Evolutionary conservation across 2,888 invertebrate genomes (phyloP).

Genomic region (Tenthredo mesomela): DNA sequence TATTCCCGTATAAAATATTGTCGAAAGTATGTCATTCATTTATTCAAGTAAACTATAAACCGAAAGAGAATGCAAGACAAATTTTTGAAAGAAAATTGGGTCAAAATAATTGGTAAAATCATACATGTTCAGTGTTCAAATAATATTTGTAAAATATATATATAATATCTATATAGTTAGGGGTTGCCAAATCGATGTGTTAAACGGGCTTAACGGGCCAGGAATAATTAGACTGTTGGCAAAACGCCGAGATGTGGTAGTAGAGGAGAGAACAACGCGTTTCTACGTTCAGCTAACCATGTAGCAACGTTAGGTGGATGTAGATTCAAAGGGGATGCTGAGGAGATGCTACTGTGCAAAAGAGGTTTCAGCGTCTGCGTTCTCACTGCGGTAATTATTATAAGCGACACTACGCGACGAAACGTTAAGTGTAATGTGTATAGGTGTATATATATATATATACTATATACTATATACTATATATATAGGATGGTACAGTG

Average conservation of each 20-base stretch:
- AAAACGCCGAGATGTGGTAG: slow-evolving; percentile 66
- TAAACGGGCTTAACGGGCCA: slow-evolving; percentile 74
- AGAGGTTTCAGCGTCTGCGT: background rate
- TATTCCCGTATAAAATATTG: too few species aligned
- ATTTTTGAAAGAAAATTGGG: background rate
- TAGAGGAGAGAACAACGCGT: background rate
- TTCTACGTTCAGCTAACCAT: background rate
- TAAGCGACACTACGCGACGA: slow-evolving; percentile 12
- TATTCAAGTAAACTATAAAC: too few species aligned
- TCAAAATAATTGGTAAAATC: background rate
- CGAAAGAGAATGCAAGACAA: too few species aligned
- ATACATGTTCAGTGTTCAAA: background rate
- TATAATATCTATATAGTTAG: background rate
- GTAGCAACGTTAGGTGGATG: background rate
- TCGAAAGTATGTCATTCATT: too few species aligned
- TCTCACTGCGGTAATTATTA: slow-evolving; percentile 15
- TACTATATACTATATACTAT: background rate
- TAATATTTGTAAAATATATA: background rate
- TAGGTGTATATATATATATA: background rate
- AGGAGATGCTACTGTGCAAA: background rate
- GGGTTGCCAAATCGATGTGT: slow-evolving; percentile 61
- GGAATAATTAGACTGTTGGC: slow-evolving; percentile 76
- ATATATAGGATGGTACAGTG: background rate
- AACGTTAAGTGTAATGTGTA: background rate
- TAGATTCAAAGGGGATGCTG: background rate